These are phyloP conservation scores for Muntiacus reevesi DNA, from an alignment of 2,113 vertebrate species.

Conservation along the genomic window DNA sequence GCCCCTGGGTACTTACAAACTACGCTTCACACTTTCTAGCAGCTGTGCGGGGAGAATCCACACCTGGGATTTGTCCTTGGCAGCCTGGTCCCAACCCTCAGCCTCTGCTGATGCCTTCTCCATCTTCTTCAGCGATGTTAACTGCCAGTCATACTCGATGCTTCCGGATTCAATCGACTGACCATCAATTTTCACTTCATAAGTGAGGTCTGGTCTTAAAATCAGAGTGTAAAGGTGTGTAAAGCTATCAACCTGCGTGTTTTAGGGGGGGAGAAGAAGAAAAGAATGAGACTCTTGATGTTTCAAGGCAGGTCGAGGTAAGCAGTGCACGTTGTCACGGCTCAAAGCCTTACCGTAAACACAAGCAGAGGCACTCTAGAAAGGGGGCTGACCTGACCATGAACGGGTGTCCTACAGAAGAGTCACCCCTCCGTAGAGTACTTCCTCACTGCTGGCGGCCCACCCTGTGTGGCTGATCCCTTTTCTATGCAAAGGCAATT, in stretches of 20 bases:
- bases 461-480: not conserved
- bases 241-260: conserved; percentile 84
- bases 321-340: not conserved
- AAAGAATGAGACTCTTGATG: fast-evolving
- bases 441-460: not conserved
- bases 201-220: conserved; percentile 87
- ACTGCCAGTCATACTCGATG: conserved; percentile 89
- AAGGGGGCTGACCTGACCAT: not conserved
- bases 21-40: not conserved
- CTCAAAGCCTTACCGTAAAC: not conserved
- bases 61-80: conserved; percentile 84
- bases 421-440: not conserved
- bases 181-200: conserved; percentile 86
- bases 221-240: conserved; percentile 90
- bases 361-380: not conserved
- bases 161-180: conserved; percentile 84
- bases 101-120: conserved; percentile 82
- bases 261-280: not conserved
- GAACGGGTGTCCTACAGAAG: not conserved
- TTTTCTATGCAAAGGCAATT: not conserved
- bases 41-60: not conserved
- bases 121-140: conserved; percentile 82
- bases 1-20: not conserved
- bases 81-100: conserved; percentile 80
- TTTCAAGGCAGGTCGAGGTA: not conserved